These are phyloP conservation scores for Hyles vespertilio DNA, from an alignment of 1,140 invertebrate genomes.

Conservation along the genomic window DNA sequence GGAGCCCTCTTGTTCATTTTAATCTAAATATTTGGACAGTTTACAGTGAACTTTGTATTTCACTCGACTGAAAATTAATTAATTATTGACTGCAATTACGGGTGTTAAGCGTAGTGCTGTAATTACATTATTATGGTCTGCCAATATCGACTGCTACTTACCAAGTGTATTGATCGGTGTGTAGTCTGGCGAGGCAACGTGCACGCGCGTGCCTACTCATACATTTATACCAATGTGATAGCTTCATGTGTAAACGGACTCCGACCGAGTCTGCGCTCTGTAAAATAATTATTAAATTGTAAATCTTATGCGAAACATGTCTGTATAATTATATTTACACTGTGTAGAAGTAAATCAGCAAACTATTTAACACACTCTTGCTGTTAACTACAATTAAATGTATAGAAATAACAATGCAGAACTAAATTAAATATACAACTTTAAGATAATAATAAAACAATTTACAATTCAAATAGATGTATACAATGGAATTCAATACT, in stretches of 20 bases:
- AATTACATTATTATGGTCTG: conserved; percentile 8
- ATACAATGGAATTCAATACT: too few relatives aligned
- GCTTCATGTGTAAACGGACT: not conserved
- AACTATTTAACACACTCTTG: too few relatives aligned
- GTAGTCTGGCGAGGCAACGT: too few relatives aligned
- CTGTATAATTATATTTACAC: too few relatives aligned
- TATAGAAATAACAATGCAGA: too few relatives aligned
- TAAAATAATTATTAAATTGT: not conserved
- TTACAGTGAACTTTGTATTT: conserved; percentile 11
- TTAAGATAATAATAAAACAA: too few relatives aligned
- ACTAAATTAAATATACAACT: too few relatives aligned
- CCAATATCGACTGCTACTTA: conserved; percentile 6
- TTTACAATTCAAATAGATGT: too few relatives aligned
- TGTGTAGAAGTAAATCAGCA: too few relatives aligned
- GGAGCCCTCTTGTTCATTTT: too few relatives aligned
- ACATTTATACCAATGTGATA: conserved; percentile 1
- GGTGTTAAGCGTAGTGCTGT: conserved; percentile 20
- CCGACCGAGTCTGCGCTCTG: not conserved
- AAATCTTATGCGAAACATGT: too few relatives aligned
- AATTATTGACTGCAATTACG: conserved; percentile 19
- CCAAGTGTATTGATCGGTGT: not conserved
- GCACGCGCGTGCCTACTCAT: not conserved
- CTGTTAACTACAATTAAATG: too few relatives aligned
- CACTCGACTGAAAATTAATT: conserved; percentile 6
- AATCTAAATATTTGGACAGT: not conserved